Conservation (phyloP, 2,113 vertebrate species). For the Neomonachus schauinslandi region DNA sequence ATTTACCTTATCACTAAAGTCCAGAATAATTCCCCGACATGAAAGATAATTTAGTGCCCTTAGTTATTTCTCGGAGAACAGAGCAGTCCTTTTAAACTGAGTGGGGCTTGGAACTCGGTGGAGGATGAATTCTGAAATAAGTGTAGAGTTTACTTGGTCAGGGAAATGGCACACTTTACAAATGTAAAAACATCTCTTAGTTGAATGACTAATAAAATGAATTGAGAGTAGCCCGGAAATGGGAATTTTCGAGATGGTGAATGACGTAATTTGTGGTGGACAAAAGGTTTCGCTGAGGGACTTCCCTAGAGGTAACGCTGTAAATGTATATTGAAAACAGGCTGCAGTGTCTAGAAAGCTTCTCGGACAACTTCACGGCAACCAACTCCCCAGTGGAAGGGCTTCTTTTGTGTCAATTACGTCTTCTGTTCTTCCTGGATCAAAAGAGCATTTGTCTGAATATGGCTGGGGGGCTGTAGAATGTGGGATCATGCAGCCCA, state of each 20-base stretch:
- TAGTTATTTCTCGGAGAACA: background rate
- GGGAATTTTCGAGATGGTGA: rapidly evolving
- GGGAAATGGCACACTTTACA: background rate
- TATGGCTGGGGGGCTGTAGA: background rate
- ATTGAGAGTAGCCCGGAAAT: background rate
- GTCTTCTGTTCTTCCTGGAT: background rate
- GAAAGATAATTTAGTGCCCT: background rate
- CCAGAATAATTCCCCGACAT: background rate
- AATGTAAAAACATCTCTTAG: background rate
- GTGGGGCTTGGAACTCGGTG: background rate
- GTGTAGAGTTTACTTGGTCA: background rate
- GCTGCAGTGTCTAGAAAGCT: no score
- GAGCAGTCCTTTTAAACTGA: background rate
- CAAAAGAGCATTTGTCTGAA: background rate
- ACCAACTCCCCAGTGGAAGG: background rate
- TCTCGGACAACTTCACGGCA: background rate
- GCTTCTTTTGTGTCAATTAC: background rate
- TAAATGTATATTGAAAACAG: no score
- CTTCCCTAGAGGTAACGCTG: rapidly evolving
- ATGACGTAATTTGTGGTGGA: rapidly evolving
- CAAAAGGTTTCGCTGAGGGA: rapidly evolving
- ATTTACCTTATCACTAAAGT: background rate
- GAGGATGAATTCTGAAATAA: background rate
- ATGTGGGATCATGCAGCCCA: rapidly evolving
- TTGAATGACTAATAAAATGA: background rate